Conservation (phyloP, 2,888 invertebrate species). For the Nomada hirtipes region DNA sequence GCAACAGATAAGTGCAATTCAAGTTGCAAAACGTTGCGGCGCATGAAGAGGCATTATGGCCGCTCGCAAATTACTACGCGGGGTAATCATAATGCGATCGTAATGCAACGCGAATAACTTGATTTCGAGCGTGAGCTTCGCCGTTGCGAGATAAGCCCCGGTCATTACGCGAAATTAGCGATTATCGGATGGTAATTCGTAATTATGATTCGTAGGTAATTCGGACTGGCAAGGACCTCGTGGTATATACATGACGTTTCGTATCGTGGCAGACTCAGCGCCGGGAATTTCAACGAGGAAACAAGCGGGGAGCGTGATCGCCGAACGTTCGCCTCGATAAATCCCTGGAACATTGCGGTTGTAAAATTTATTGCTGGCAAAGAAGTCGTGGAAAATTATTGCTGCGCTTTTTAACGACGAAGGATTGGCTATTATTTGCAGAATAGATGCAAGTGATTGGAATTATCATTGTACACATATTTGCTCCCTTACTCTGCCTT, state of each 20-base stretch:
- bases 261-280: neutral
- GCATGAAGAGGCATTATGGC: constrained; percentile 65
- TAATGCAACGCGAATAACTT: constrained; percentile 73
- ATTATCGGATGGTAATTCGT: constrained; percentile 69
- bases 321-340: constrained; percentile 34
- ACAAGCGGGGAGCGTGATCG: constrained; percentile 28
- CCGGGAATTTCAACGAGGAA: constrained; percentile 46
- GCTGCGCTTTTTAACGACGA: neutral
- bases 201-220: constrained; percentile 66
- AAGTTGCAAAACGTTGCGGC: constrained; percentile 70
- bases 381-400: neutral
- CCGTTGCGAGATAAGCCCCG: constrained; percentile 64
- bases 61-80: constrained; percentile 71
- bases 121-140: constrained; percentile 65
- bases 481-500: no score
- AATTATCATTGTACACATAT: no score
- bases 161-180: constrained; percentile 69
- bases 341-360: neutral
- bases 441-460: no score
- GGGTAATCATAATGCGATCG: constrained; percentile 74
- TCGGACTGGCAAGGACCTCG: constrained; percentile 30
- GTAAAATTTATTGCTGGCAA: neutral
- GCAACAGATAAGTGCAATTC: constrained; percentile 67
- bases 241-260: constrained; percentile 11
- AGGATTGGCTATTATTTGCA: neutral